These are phyloP conservation scores for Gulo gulo DNA, from an alignment of 2,113 vertebrate species.

Conservation along the genomic window DNA sequence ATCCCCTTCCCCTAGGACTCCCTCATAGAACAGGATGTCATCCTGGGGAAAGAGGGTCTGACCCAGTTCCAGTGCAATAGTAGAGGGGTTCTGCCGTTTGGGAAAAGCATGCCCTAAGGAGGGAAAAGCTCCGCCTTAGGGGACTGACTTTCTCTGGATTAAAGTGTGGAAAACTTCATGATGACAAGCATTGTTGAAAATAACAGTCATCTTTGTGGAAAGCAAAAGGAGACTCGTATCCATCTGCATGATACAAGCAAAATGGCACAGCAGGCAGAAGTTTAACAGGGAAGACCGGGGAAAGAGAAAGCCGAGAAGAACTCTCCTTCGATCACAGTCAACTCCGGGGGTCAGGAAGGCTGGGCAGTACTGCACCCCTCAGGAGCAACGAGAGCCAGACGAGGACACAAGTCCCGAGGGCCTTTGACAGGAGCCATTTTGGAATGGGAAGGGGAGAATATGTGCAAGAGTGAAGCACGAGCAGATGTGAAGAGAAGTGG, in stretches of 20 bases:
- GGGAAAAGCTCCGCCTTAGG: background rate
- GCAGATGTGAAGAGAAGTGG: background rate
- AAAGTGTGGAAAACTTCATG: background rate
- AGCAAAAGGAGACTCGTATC: background rate
- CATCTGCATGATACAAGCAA: background rate
- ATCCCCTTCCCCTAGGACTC: background rate
- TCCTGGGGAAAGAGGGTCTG: background rate
- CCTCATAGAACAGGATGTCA: background rate
- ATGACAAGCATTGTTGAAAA: background rate
- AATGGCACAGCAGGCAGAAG: background rate
- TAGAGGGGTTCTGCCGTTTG: background rate
- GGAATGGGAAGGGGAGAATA: too few species aligned
- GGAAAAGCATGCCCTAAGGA: background rate
- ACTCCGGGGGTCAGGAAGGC: background rate
- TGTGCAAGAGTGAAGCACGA: background rate
- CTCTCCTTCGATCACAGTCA: too few species aligned
- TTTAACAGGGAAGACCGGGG: background rate
- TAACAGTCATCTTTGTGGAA: background rate
- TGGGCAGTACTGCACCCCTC: background rate
- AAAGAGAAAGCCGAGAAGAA: background rate
- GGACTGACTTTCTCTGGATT: background rate
- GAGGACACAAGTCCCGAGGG: background rate
- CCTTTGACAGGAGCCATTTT: background rate
- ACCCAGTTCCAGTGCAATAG: background rate
- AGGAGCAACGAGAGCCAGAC: background rate